Conservation (phyloP, 2,888 invertebrate species). For the Trichogramma dendrolimi region DNA sequence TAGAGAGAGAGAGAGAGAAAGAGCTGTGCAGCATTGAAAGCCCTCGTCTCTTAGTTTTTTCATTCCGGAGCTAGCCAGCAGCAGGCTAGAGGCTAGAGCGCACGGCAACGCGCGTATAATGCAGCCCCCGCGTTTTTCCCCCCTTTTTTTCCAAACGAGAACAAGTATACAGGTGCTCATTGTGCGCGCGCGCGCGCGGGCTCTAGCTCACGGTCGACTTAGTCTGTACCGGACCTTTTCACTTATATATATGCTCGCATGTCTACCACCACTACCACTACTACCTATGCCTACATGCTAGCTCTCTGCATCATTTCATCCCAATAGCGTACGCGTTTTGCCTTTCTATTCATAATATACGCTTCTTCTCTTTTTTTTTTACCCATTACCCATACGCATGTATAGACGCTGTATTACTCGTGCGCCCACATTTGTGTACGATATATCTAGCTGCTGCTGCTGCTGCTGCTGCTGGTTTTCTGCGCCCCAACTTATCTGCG, state of each 20-base stretch:
- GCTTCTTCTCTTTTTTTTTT: too few relatives aligned
- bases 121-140: constrained; percentile 37
- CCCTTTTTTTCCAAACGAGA: constrained; percentile 43
- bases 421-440: too few relatives aligned
- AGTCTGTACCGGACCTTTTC: constrained; percentile 16
- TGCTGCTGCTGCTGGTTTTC: too few relatives aligned
- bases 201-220: too few relatives aligned
- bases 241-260: constrained; percentile 5
- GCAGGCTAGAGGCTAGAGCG: constrained; percentile 6
- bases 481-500: too few relatives aligned
- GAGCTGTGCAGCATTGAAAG: constrained; percentile 29
- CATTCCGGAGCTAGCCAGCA: constrained; percentile 23
- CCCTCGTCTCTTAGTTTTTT: constrained; percentile 29
- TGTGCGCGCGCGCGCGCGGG: constrained; percentile 16
- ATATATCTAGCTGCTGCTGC: too few relatives aligned
- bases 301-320: constrained; percentile 18
- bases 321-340: constrained; percentile 1
- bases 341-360: too few relatives aligned
- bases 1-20: constrained; percentile 19
- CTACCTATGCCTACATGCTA: too few relatives aligned
- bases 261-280: too few relatives aligned
- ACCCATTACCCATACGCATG: too few relatives aligned
- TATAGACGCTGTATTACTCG: too few relatives aligned
- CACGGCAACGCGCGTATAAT: constrained; percentile 7
- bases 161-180: constrained; percentile 22